Evolutionary conservation across 2,797 vertebrate species (phyloP).

Genomic region (Chanos chanos): DNA sequence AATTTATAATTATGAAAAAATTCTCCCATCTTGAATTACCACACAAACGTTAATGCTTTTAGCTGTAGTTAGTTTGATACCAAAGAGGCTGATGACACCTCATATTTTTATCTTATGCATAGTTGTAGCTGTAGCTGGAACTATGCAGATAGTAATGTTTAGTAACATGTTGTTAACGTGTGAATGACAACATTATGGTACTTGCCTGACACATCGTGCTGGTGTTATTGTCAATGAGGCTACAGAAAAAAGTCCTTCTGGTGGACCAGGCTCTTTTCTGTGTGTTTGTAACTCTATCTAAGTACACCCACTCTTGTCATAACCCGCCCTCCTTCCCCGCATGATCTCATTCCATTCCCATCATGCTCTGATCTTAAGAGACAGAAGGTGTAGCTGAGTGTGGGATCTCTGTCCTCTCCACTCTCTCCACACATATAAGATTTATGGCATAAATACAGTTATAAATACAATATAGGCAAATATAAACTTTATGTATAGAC

Average conservation of each 20-base stretch:
- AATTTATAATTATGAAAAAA: too few species aligned
- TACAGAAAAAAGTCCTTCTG: constrained; percentile 22
- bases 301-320: constrained; percentile 38
- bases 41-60: too few species aligned
- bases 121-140: too few species aligned
- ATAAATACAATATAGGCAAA: too few species aligned
- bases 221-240: constrained; percentile 10
- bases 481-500: too few species aligned
- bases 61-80: too few species aligned
- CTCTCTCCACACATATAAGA: constrained; percentile 19
- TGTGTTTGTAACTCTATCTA: constrained; percentile 23
- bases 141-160: too few species aligned
- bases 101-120: too few species aligned
- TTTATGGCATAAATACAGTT: too few species aligned
- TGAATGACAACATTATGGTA: neutral
- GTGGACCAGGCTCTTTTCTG: constrained; percentile 27
- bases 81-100: too few species aligned
- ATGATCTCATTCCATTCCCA: constrained; percentile 22
- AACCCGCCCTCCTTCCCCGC: constrained; percentile 29
- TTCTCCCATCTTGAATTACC: too few species aligned
- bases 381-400: constrained; percentile 5
- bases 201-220: constrained; percentile 32
- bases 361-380: constrained; percentile 11
- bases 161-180: neutral
- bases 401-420: constrained; percentile 8